These are phyloP conservation scores for Arizona elegans DNA, from an alignment of 2,113 vertebrate genomes.

Conservation along the genomic window DNA sequence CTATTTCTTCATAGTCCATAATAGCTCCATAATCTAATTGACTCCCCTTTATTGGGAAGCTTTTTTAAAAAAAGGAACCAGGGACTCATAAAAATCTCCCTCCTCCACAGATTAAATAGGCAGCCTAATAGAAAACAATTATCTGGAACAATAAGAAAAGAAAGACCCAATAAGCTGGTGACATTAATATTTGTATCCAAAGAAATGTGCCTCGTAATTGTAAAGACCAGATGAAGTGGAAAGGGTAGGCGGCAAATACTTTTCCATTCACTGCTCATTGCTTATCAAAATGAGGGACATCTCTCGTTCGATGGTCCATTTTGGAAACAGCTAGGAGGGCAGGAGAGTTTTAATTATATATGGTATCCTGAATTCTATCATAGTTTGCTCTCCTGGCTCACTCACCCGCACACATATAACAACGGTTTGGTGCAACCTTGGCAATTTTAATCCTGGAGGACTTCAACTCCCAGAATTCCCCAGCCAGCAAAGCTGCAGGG, in stretches of 20 bases:
- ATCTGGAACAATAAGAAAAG: constrained; percentile 68
- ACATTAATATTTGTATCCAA: constrained; percentile 73
- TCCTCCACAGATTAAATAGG: constrained; percentile 64
- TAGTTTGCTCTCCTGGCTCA: too few species aligned
- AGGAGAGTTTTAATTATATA: not conserved
- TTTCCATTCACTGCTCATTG: constrained; percentile 43
- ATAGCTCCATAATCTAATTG: constrained; percentile 47
- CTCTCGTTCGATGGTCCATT: not conserved
- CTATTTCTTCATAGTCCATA: constrained; percentile 14
- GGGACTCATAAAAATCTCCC: constrained; percentile 70
- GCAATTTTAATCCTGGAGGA: too few species aligned
- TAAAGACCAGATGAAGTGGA: constrained; percentile 46
- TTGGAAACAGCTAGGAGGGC: not conserved
- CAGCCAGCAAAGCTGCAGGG: too few species aligned
- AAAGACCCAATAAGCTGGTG: constrained; percentile 59
- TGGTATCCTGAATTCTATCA: not conserved
- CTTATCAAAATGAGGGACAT: constrained; percentile 42
- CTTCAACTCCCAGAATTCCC: too few species aligned
- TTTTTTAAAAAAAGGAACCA: constrained; percentile 60
- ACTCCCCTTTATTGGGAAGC: constrained; percentile 51
- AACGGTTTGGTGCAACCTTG: too few species aligned
- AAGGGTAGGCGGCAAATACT: constrained; percentile 9
- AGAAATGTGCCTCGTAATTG: constrained; percentile 54
- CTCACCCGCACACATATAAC: rapidly evolving
- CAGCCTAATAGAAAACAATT: constrained; percentile 74